Base-by-base conservation (phyloP, 1,140 invertebrate genomes). In the Zaprionus gabonicus region DNA sequence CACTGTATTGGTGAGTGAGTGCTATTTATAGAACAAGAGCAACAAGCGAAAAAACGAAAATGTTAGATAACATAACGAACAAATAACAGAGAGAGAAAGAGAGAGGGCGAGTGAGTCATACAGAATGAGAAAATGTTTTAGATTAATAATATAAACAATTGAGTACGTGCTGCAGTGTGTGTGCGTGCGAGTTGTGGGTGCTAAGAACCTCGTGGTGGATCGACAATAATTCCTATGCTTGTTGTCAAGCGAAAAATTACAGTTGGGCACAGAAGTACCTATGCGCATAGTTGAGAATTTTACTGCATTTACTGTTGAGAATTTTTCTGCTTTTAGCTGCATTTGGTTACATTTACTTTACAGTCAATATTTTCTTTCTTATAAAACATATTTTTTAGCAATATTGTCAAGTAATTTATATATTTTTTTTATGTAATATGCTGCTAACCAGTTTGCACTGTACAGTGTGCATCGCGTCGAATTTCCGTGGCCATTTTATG, bases 401-500 rank as follows among this genome's bases (percentile, higher is more conserved):
- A 27, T 41, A n/a, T 41, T 41, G 23, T 23, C 23, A 23, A 23
- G 23, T 23, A 23, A 23, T 23, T 23, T 1, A 23, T 23, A 23
- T 23, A 23, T 23, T 23, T 1, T 23, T 23, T 23, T 23, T 23
- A 23, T 23, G 23, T 23, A 2, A 23, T 23, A 23, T 23, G 27
- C 23, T 36, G 34, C 2, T 17, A 49, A 20, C 12, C 20, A 36
- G 49, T 68, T 56, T 62, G 10, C 15, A 70, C 72, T 49, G 66
- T 75, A 49, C 28, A 20, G 15, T 59, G 34, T 28, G 28, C 7
- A 34, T 10, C 38, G 20, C 12, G 23, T 75, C 66, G 10, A 10
- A 25, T 70, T 86, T 73, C 76, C 70, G 72, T 87, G 76, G 69
- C 76, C 82, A 86, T 86, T 86, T 87, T 74, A 86, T 80, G 80